phyloP scores from a whole-genome alignment of 2,888 invertebrate genomes.

The Mythimna pallens region DNA sequence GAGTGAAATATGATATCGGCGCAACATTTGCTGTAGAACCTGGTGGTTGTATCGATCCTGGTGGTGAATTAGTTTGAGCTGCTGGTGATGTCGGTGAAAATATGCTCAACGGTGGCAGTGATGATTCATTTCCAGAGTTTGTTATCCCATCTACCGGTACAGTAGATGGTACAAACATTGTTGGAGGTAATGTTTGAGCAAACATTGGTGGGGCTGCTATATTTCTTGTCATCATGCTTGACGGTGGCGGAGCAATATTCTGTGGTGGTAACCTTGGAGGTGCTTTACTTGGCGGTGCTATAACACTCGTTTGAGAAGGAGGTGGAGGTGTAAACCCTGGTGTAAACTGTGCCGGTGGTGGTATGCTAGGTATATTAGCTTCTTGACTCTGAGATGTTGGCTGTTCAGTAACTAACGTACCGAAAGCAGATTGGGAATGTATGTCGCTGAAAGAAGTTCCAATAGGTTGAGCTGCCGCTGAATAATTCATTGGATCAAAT shows the following conservation, averaged over 20 bases:
- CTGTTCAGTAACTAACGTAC: conserved; percentile 29
- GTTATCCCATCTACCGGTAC: conserved; percentile 18
- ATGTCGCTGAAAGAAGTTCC: conserved; percentile 32
- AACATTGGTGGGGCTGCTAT: conserved; percentile 46
- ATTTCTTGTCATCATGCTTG: conserved; percentile 11
- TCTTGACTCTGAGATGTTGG: conserved; percentile 27
- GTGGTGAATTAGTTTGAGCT: conserved; percentile 16
- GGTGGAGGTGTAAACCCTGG: conserved; percentile 36
- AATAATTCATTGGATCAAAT: conserved; percentile 51
- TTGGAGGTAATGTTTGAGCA: conserved; percentile 32
- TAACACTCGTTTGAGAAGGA: conserved; percentile 27
- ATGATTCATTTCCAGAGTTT: conserved; percentile 14
- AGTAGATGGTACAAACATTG: conserved; percentile 42
- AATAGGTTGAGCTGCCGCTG: conserved; percentile 30
- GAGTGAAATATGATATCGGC: conserved; percentile 19
- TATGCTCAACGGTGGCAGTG: conserved; percentile 17
- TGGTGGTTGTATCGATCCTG: conserved; percentile 24
- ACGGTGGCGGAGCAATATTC: conserved; percentile 20
- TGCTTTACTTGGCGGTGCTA: conserved; percentile 33
- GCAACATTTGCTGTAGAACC: conserved; percentile 12
- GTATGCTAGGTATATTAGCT: conserved; percentile 23
- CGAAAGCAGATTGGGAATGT: conserved; percentile 38
- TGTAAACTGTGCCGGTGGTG: conserved; percentile 33
- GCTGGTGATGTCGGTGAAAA: conserved; percentile 24
- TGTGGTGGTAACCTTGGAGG: conserved; percentile 26